These are phyloP conservation scores for Ennomos erosarius DNA, from an alignment of 2,888 invertebrate genomes.

Conservation along the genomic window DNA sequence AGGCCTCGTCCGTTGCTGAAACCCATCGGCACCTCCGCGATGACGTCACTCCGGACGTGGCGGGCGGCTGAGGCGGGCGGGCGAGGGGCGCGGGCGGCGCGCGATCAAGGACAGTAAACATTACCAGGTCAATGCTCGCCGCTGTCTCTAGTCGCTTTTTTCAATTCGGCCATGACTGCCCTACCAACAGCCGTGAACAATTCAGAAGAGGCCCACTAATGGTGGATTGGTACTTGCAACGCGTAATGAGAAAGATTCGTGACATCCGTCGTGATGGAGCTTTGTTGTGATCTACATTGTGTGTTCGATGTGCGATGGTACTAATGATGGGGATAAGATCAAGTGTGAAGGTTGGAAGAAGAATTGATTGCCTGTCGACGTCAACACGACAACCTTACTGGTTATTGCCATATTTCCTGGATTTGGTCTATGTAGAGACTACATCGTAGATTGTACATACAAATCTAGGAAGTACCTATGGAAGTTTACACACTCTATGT, in stretches of 20 bases:
- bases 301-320: no score
- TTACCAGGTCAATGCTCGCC: constrained; percentile 80
- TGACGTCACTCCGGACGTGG: constrained; percentile 74
- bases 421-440: no score
- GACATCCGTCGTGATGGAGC: constrained; percentile 31
- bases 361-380: no score
- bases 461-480: no score
- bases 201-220: constrained; percentile 60
- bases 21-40: constrained; percentile 80
- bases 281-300: constrained; percentile 3
- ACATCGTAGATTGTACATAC: no score
- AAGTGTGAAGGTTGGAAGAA: no score
- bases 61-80: constrained; percentile 38
- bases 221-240: constrained; percentile 33
- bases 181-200: constrained; percentile 62
- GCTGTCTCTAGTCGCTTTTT: constrained; percentile 71
- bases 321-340: no score
- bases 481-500: no score
- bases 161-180: constrained; percentile 67
- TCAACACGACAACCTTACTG: no score
- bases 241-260: constrained; percentile 35
- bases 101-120: constrained; percentile 82
- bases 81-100: constrained; percentile 51
- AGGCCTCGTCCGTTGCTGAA: constrained; percentile 65
- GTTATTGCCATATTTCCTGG: no score